Percentiles rank a stretch among this genome's conserved stretches.
Conservation (phyloP, 2,113 vertebrate species). For the Pseudonaja textilis region DNA sequence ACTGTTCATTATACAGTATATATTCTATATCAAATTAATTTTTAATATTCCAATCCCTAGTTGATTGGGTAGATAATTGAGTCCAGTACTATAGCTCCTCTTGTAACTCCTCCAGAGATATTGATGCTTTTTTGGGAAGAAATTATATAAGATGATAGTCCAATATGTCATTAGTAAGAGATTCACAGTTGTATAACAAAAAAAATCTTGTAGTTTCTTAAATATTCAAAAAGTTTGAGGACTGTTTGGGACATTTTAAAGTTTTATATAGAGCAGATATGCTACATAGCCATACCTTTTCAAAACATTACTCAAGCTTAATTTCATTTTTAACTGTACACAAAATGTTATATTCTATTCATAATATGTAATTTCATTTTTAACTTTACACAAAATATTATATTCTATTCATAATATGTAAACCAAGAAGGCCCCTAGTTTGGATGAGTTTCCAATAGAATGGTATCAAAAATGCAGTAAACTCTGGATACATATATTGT, state of each 20-base stretch:
- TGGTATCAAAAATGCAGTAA: neutral
- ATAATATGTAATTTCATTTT: neutral
- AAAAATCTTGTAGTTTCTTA: neutral
- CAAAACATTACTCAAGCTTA: neutral
- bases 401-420: neutral
- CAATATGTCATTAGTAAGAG: neutral
- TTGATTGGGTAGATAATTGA: neutral
- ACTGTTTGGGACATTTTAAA: neutral
- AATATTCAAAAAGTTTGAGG: neutral
- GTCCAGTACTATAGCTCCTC: neutral
- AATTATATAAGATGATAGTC: neutral
- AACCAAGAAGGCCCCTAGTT: neutral
- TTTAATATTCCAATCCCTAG: neutral
- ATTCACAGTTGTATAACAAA: neutral
- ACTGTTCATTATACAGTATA: neutral
- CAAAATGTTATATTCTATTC: neutral
- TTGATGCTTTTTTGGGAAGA: neutral
- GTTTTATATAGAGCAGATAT: neutral
- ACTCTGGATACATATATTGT: neutral
- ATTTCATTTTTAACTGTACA: neutral
- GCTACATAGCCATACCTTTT: neutral
- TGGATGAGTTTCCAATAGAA: neutral
- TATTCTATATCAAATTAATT: neutral
- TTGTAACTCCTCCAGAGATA: neutral
- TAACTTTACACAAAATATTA: neutral